Evolutionary conservation across 2,797 vertebrate species (phyloP).

Genomic region (Anguilla anguilla): DNA sequence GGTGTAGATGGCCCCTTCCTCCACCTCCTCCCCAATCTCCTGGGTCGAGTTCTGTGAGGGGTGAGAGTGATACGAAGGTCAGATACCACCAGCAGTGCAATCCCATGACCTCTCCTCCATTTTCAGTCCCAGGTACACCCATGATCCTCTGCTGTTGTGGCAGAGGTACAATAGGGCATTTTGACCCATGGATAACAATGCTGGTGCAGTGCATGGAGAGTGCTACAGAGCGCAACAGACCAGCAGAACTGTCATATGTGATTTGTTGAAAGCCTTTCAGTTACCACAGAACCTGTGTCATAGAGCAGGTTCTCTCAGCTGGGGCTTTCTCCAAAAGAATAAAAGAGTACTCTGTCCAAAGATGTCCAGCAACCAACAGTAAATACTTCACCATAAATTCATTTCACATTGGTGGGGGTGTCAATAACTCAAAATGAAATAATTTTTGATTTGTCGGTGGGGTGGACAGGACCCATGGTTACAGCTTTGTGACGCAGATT

Average conservation of each 20-base stretch:
- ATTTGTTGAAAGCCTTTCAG: not conserved
- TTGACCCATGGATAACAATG: not conserved
- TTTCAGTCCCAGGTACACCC: not conserved
- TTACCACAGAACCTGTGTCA: not conserved
- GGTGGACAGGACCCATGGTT: not conserved
- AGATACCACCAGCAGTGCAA: not conserved
- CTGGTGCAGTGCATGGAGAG: not conserved
- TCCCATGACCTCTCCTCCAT: not conserved
- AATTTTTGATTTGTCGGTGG: not conserved
- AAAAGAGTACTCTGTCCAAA: not conserved
- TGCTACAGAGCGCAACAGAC: not conserved
- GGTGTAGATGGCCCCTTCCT: slow-evolving; percentile 94
- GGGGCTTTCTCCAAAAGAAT: not conserved
- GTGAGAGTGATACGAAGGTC: not conserved
- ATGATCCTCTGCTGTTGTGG: not conserved
- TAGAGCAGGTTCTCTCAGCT: no score
- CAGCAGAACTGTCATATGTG: not conserved
- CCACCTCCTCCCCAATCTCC: slow-evolving; percentile 97
- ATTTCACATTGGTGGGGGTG: not conserved
- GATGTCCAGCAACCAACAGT: not conserved
- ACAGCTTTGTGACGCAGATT: not conserved
- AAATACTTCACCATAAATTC: not conserved
- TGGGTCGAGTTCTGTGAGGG: slow-evolving; percentile 89
- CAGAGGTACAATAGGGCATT: not conserved
- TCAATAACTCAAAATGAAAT: not conserved